A percentile compares a stretch with the other conserved stretches of the same genome.
phyloP scores from a whole-genome alignment of 1,140 invertebrate species.

The Drosophila littoralis region DNA sequence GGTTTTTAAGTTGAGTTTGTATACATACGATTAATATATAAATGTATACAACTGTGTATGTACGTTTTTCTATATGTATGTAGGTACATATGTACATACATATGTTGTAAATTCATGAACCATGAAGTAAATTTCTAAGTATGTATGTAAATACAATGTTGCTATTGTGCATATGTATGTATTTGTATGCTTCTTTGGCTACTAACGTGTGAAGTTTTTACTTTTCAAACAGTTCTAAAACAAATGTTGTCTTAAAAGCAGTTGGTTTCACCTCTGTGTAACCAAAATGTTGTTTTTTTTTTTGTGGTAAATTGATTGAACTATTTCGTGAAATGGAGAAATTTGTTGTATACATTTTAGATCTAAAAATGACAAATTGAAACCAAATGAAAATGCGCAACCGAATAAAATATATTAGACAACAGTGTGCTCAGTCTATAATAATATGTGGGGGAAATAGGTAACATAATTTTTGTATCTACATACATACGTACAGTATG shows the following conservation, averaged over 20 bases:
- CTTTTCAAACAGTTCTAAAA: slow-evolving; percentile 23
- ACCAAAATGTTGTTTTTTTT: background rate
- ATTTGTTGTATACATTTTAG: background rate
- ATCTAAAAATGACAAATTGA: background rate
- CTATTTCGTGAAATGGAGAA: background rate
- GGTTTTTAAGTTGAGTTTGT: background rate
- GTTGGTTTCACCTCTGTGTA: background rate
- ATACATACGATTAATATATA: background rate
- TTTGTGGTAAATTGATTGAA: slow-evolving; percentile 12
- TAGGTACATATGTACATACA: background rate
- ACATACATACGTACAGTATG: too few relatives aligned
- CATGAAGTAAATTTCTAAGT: slow-evolving; percentile 3
- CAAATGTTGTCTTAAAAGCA: slow-evolving; percentile 2
- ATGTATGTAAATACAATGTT: slow-evolving; percentile 1
- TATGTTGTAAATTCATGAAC: slow-evolving; percentile 18
- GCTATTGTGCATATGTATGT: background rate
- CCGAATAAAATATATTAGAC: slow-evolving; percentile 25
- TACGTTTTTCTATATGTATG: background rate
- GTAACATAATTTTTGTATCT: background rate
- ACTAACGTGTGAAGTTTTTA: slow-evolving; percentile 13
- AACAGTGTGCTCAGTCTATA: slow-evolving; percentile 20
- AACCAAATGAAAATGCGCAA: slow-evolving; percentile 32
- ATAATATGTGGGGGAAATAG: slow-evolving; percentile 31
- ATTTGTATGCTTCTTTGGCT: slow-evolving; percentile 19
- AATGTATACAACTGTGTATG: background rate